Base-by-base conservation (phyloP, 2,888 invertebrate genomes). In the Drosophila ezoana region DNA sequence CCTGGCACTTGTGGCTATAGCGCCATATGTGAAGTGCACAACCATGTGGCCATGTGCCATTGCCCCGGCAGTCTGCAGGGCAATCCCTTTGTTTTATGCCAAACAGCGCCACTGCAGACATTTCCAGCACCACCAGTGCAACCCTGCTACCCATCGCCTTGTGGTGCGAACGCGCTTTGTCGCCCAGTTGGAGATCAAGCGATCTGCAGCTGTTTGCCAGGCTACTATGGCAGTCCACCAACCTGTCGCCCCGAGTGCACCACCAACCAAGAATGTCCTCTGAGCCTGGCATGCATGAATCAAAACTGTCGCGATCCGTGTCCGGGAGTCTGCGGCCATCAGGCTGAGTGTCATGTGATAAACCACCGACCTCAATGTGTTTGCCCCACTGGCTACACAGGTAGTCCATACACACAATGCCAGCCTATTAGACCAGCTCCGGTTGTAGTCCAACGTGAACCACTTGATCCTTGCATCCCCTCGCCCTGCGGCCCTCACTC, bases 401-500 rank as follows among this genome's bases (percentile, higher is more conserved):
- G 95, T 18, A 94, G 95, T 93, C 95, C 95, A 20, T 95, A 95
- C 81, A 91, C 93, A 10, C 93, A 93, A 73, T 95, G 94, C 91
- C 76, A 92, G 91, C 76, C 76, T 3, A 78, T 89, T 0, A 40
- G 51, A 38, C 32, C 38, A 5, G 14, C 45, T 28, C 52, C 49
- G 14, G 52, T 53, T 5, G 10, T 28, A 37, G 53, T 74, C 18
- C 78, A 81, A 18, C 62, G 52, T 3, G 74, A 80, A 4, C 74
- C 79, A 70, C 59, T 64, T 90, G 92, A 94, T 80, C 93, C 94
- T 1, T 94, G 94, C 76, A 89, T 89, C 51, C 94, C 94, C 23
- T 92, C 94, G 66, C 95, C 95, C 1, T 96, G 96, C 78, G 96
- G 96, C 20, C 94, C 95, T 3, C 95, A 96, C 90, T 95, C 96